Conservation (phyloP, 2,888 invertebrate genomes). For the Dastarcus helophoroides region DNA sequence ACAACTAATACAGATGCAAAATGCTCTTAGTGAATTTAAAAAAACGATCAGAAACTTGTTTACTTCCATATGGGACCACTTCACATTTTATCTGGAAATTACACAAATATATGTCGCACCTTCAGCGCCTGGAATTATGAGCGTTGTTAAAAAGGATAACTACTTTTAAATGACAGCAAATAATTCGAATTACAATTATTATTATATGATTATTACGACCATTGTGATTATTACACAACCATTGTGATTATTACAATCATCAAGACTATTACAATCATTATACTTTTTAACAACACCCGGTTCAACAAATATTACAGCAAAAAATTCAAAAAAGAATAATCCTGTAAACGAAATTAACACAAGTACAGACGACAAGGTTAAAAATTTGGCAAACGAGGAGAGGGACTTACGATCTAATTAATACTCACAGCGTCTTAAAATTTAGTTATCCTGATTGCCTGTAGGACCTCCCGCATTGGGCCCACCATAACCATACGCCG, state of each 20-base stretch:
- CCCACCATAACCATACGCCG: constrained; percentile 36
- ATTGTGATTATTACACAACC: too few species aligned
- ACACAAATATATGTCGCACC: too few species aligned
- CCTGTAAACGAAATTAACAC: not conserved
- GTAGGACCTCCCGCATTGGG: constrained; percentile 20
- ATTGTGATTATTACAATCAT: not conserved
- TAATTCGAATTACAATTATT: too few species aligned
- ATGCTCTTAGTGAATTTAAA: constrained; percentile 22
- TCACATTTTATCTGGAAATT: too few species aligned
- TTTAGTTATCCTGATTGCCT: constrained; percentile 19
- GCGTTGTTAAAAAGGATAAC: too few species aligned
- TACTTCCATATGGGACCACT: too few species aligned
- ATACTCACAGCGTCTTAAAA: constrained; percentile 11
- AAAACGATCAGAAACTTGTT: constrained; percentile 18
- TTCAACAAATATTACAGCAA: constrained; percentile 2
- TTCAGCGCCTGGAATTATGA: too few species aligned
- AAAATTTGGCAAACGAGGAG: constrained; percentile 12
- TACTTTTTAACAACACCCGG: constrained; percentile 6
- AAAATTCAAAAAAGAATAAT: not conserved
- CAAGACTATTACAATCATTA: not conserved
- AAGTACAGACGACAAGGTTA: constrained; percentile 7
- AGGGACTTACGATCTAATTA: constrained; percentile 8
- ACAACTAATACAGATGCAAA: constrained; percentile 20
- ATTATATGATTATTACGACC: too few species aligned
- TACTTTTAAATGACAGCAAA: too few species aligned